Evolutionary conservation across 1,140 invertebrate species (phyloP), one percentile per base, ranked within the genome.

Genomic region (Drosophila trapezifrons): DNA sequence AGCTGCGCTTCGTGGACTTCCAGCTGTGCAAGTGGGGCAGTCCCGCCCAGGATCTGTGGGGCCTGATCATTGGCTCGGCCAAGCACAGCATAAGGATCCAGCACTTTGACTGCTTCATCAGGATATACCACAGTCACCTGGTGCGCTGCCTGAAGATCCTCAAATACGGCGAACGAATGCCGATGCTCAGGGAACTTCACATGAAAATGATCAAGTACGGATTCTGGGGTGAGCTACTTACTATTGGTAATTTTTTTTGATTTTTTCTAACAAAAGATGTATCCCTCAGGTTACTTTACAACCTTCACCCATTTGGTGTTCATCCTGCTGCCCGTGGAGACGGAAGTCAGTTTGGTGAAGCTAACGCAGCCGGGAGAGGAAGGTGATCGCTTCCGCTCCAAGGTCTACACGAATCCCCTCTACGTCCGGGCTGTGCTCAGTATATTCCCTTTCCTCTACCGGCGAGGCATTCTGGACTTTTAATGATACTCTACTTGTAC

Each of bases 1-100:
- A 91, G 25, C 46, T 91, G 9, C 91, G 89, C 29, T 93, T 93
- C 42, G 84, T 93, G 15, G 93, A 93, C 63, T 93, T 92, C 54
- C 93, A 93, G 69, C 58, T 91, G 15, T 80, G 76, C 27, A 80
- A 90, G 25, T 90, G 89, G 74, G 91, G 82, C 8, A 92, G 92
- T 58, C 92, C 91, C 3, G 91, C 87, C 3, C 72, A 92, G 40
- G 93, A 93, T 70, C 51, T 93, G 2, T 91, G 87, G 87, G 78
- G 79, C 32, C 25, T 91, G 8, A 91, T 91, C 12, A 76, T 91
- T 9, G 79, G 90, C 15, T 91, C 90, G 6, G 46, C 84, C 1
- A 72, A 83, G 27, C 80, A 87, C 45, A 80, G 82, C 62, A 52
- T 91, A 38, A 62, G 90, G n/a, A 91, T 86, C 20, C 78, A 78